These are phyloP conservation scores for Cydia splendana DNA, from an alignment of 1,140 invertebrate species.

Conservation along the genomic window DNA sequence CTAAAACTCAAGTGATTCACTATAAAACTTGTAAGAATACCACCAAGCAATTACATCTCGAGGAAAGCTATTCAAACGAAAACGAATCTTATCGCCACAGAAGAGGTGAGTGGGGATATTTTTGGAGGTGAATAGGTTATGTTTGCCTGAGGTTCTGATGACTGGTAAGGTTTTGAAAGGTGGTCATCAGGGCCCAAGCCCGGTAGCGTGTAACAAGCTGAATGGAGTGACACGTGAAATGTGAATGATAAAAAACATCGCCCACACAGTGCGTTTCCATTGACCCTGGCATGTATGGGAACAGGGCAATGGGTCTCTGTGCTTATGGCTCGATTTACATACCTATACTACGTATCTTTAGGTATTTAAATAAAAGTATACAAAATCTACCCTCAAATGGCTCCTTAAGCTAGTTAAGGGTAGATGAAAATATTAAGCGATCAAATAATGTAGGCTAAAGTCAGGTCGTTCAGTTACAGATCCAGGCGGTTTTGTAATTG, in stretches of 20 bases:
- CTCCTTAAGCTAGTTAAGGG: no score
- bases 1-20: conserved; percentile 28
- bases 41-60: not conserved
- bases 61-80: not conserved
- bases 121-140: conserved; percentile 1
- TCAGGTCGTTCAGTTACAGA: no score
- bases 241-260: conserved; percentile 25
- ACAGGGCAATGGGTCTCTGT: not conserved
- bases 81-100: not conserved
- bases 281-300: conserved; percentile 4
- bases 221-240: conserved; percentile 32
- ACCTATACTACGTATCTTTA: no score
- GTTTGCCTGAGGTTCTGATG: conserved; percentile 18
- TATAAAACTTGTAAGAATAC: conserved; percentile 18
- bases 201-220: conserved; percentile 30
- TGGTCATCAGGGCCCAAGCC: conserved; percentile 9
- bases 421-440: no score
- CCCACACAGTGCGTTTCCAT: conserved; percentile 27
- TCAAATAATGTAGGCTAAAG: no score
- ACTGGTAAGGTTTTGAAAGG: conserved; percentile 21
- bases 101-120: not conserved
- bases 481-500: no score
- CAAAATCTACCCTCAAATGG: no score
- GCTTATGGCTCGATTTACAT: not conserved
- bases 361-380: no score